These are phyloP conservation scores for Xiphophorus hellerii DNA, from an alignment of 2,113 vertebrate species.

Conservation along the genomic window DNA sequence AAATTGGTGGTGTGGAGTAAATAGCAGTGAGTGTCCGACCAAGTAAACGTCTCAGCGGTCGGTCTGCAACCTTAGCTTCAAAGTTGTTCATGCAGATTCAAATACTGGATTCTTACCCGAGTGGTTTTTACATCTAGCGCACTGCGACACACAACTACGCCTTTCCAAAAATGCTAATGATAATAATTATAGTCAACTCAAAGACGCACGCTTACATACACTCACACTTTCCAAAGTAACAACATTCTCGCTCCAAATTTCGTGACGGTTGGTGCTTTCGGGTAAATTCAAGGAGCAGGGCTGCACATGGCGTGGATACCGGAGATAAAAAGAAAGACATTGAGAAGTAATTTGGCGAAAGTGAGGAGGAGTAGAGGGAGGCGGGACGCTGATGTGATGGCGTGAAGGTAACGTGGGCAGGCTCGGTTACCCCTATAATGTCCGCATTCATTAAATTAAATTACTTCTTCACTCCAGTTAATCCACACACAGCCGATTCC, in stretches of 20 bases:
- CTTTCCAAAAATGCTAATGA: conserved; percentile 58
- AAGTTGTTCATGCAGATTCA: conserved; percentile 66
- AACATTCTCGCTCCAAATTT: conserved; percentile 40
- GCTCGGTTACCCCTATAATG: conserved; percentile 61
- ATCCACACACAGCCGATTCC: conserved; percentile 58
- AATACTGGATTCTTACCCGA: conserved; percentile 52
- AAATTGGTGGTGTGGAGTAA: conserved; percentile 51
- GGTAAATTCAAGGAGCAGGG: conserved; percentile 56
- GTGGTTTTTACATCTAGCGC: conserved; percentile 53
- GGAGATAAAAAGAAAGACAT: conserved; percentile 29
- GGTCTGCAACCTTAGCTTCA: conserved; percentile 41
- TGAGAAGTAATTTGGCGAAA: conserved; percentile 39
- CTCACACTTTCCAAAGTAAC: conserved; percentile 56
- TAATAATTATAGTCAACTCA: conserved; percentile 58
- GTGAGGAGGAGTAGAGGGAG: background rate
- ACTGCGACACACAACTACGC: conserved; percentile 54
- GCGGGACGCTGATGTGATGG: conserved; percentile 54
- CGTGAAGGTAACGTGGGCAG: conserved; percentile 61
- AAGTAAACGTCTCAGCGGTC: conserved; percentile 34
- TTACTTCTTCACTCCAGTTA: conserved; percentile 63
- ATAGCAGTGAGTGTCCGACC: conserved; percentile 12
- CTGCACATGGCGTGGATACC: conserved; percentile 59
- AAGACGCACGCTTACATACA: conserved; percentile 37
- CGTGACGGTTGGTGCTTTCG: conserved; percentile 40
- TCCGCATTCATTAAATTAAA: conserved; percentile 61